Evolutionary conservation across 2,797 vertebrate genomes (phyloP).

Genomic region (Pteronotus mesoamericanus): DNA sequence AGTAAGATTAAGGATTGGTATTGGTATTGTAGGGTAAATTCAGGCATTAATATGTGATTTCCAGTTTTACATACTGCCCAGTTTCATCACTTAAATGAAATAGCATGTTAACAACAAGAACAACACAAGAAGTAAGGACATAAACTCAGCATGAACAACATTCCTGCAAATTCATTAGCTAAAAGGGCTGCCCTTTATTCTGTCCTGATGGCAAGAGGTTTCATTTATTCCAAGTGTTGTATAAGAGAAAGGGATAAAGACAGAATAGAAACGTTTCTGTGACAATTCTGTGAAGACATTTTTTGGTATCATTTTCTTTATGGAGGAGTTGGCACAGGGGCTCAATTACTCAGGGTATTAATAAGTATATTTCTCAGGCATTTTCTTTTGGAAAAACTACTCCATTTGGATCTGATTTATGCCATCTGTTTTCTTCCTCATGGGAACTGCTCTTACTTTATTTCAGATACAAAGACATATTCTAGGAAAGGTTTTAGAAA

Average conservation of each 20-base stretch:
- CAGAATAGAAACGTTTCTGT: background rate
- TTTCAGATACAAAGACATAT: background rate
- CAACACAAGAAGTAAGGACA: background rate
- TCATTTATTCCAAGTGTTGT: background rate
- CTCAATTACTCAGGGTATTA: background rate
- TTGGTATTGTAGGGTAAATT: background rate
- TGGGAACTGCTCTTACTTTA: background rate
- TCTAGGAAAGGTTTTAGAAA: slow-evolving; percentile 31
- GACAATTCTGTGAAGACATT: background rate
- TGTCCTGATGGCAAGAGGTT: background rate
- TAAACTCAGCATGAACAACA: background rate
- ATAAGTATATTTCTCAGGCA: background rate
- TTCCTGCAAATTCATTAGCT: background rate
- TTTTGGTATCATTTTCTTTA: background rate
- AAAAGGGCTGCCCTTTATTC: background rate
- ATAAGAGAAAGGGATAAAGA: background rate
- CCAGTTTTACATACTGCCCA: background rate
- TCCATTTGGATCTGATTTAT: background rate
- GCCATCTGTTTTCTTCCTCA: slow-evolving; percentile 31
- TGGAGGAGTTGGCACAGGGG: background rate
- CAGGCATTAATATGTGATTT: background rate
- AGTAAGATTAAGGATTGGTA: background rate
- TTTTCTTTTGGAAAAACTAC: background rate
- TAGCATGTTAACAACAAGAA: background rate
- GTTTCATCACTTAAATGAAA: background rate